Conservation (phyloP, 2,888 invertebrate species). For the Syrista parreyssii region DNA sequence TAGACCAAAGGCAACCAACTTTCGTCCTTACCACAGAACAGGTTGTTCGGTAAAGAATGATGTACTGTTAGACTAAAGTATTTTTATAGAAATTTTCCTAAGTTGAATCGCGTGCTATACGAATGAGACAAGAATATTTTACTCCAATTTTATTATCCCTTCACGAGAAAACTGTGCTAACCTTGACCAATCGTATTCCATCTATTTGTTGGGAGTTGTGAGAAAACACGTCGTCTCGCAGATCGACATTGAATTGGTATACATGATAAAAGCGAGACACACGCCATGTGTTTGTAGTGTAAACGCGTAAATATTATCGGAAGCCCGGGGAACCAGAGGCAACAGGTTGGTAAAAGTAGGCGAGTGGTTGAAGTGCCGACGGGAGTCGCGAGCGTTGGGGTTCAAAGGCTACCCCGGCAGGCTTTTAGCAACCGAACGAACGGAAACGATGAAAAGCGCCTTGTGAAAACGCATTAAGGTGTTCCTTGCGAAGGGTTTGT, state of each 20-base stretch:
- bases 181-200: not conserved
- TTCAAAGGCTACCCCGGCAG: not conserved
- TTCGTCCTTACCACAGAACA: not conserved
- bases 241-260: not conserved
- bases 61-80: not conserved
- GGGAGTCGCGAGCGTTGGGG: not conserved
- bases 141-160: not conserved
- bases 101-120: not conserved
- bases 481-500: not conserved
- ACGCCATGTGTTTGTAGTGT: slow-evolving; percentile 13
- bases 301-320: slow-evolving; percentile 28
- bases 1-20: not conserved
- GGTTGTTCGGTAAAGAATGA: not conserved
- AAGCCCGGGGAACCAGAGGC: slow-evolving; percentile 21
- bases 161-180: not conserved
- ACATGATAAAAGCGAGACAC: not conserved
- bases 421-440: not conserved
- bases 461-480: not conserved
- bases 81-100: not conserved
- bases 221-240: not conserved
- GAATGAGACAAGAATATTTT: not conserved
- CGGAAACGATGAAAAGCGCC: not conserved
- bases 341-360: slow-evolving; percentile 32
- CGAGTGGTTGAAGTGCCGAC: not conserved
- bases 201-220: not conserved